phyloP scores from a whole-genome alignment of 2,888 invertebrate genomes.

The Drosophila eohydei region DNA sequence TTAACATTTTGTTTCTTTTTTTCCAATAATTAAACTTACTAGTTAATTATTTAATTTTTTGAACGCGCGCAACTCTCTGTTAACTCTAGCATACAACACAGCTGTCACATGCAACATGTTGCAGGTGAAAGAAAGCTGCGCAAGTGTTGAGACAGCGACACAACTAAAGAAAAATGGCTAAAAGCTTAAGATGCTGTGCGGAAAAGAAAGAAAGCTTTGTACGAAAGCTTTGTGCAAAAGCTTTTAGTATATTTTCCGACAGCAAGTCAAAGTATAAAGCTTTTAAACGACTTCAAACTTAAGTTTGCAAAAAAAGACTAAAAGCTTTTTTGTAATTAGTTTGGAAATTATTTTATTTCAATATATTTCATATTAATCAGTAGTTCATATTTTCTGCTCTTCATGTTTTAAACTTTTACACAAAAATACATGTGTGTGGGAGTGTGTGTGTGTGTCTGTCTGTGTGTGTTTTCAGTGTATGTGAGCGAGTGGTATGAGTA shows the following conservation, averaged over 20 bases:
- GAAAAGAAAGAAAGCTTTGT: not conserved
- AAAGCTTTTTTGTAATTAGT: conserved; percentile 40
- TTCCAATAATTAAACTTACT: too few species aligned
- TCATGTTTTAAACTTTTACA: conserved; percentile 67
- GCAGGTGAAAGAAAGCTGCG: not conserved
- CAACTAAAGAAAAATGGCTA: not conserved
- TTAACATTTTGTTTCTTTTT: not conserved
- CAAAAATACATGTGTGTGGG: conserved; percentile 62
- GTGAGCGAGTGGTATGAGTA: conserved; percentile 31
- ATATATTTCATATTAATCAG: conserved; percentile 77
- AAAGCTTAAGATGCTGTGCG: not conserved
- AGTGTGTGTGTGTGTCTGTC: conserved; percentile 11
- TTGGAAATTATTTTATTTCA: conserved; percentile 79
- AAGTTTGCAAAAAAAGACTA: not conserved
- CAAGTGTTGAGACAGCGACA: not conserved
- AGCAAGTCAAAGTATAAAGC: not conserved
- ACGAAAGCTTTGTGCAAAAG: not conserved
- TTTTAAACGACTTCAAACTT: not conserved
- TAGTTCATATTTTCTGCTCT: conserved; percentile 70
- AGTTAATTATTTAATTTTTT: not conserved
- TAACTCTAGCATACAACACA: conserved; percentile 1
- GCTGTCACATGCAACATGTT: not conserved
- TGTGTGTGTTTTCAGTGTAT: conserved; percentile 11
- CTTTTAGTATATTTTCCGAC: not conserved
- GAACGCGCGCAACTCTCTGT: not conserved